Evolutionary conservation across 1,140 invertebrate species (phyloP).

Genomic region (Heliconius melpomene): DNA sequence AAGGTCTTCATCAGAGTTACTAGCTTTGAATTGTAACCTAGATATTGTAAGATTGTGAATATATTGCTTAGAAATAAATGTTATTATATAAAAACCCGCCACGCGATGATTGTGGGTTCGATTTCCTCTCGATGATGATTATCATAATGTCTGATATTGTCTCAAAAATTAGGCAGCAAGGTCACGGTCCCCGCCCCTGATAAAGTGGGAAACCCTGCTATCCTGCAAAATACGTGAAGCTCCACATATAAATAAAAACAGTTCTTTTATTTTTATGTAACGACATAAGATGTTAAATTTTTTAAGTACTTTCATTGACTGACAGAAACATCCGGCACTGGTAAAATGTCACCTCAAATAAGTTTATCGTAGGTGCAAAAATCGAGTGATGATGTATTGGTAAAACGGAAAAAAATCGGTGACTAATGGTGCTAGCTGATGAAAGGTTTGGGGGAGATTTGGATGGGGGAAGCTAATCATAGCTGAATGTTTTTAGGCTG

Average conservation of each 20-base stretch:
- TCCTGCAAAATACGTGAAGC: no score
- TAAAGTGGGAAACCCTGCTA: no score
- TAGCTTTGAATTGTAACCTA: background rate
- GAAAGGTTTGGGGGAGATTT: conserved; percentile 8
- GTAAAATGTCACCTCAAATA: conserved; percentile 25
- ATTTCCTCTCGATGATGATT: no score
- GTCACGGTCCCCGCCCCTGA: no score
- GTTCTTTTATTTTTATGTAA: no score
- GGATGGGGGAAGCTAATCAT: background rate
- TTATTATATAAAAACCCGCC: no score
- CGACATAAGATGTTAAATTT: background rate
- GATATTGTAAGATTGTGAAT: background rate
- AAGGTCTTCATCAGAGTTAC: background rate
- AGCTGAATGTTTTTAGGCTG: background rate
- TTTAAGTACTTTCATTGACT: conserved; percentile 7
- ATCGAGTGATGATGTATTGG: conserved; percentile 43
- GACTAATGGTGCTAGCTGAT: conserved; percentile 37
- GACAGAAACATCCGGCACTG: conserved; percentile 28
- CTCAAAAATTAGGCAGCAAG: no score
- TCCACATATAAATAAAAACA: no score
- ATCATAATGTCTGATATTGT: no score
- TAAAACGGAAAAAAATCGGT: conserved; percentile 28
- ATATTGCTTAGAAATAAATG: no score
- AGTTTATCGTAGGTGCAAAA: conserved; percentile 36
- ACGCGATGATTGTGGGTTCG: no score